Base-by-base conservation (phyloP, 2,113 vertebrate genomes). In the Anoura caudifer region DNA sequence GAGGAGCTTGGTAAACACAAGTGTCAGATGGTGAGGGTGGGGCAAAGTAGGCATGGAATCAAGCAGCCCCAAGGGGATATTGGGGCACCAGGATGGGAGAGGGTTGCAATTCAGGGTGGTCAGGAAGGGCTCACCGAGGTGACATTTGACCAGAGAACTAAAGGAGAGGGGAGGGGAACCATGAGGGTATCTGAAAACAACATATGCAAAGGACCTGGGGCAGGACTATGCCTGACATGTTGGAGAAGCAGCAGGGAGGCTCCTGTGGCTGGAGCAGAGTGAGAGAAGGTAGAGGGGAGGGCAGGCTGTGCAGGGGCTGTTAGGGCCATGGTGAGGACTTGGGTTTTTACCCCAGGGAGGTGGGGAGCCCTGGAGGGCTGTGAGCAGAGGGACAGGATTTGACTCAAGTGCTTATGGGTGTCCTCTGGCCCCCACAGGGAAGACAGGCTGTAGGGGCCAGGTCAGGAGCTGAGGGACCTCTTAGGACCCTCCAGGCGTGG, bases 281-380 rank as follows among this genome's bases (percentile, higher is more conserved):
- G n/a, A 14, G 31, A 4, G 7, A 20, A 13, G 26, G 6, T 31
- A 63, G 24, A 20, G 7, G 6, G 4, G 13, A 33, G 31, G 28
- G 20, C 41, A 24, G 33, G 33, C 9, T 0, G 0, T 7, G 45
- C 5, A 3, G 36, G 2, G 12, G 50, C 5, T 24, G 0, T 14
- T 45, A 6, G 56, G 54, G 14, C 7, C 1, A 0, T 17, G 0
- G 26, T 19, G 61, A 77, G 31, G 22, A 70, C 36, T 45, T 13
- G 45, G 43, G 52, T 47, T 33, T 63, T 63, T 11, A 22, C 33
- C 24, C 12, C 5, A 1, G 20, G 82, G 28, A 47, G 67, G n/a
- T 26, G n/a, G 38, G 38, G 26, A 41, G 50, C 76, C 67, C 20
- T 5, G 20, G 61, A 81, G 79, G 63, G 88, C 56, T 79, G 63